A percentile compares a stretch with the other conserved stretches of the same genome.
Evolutionary conservation across 2,888 invertebrate species (phyloP).

Genomic region (Cheilosia pagana): DNA sequence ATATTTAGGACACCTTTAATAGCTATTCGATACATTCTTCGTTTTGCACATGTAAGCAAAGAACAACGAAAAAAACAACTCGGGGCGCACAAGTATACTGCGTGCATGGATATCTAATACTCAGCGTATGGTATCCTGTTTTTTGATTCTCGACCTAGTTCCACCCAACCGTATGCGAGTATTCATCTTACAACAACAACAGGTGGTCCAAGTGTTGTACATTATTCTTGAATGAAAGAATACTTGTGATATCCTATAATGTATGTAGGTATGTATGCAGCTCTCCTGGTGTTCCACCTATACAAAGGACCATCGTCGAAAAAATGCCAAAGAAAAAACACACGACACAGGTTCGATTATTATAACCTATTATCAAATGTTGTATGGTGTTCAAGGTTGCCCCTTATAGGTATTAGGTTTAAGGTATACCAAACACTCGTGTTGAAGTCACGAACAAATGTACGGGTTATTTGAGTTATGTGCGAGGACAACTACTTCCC

Average conservation of each 20-base stretch:
- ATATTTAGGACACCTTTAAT: conserved; percentile 20
- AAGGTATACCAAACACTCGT: background rate
- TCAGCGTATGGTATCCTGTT: conserved; percentile 42
- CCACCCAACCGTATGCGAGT: conserved; percentile 2
- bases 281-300: background rate
- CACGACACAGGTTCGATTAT: conserved; percentile 14
- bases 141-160: conserved; percentile 43
- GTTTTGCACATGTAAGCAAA: background rate
- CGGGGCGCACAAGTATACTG: conserved; percentile 9
- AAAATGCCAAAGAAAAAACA: background rate
- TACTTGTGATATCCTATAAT: background rate
- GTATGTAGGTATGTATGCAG: background rate
- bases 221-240: conserved; percentile 22
- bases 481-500: background rate
- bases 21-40: conserved; percentile 48
- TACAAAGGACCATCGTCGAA: conserved; percentile 3
- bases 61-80: conserved; percentile 7
- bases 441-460: conserved; percentile 1
- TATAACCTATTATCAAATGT: conserved; percentile 10
- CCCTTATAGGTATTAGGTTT: background rate
- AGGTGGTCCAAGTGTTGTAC: conserved; percentile 38
- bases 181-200: conserved; percentile 29
- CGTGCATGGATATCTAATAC: conserved; percentile 60
- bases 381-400: conserved; percentile 15
- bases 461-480: background rate